Base-by-base conservation (phyloP, 2,888 invertebrate genomes). In the Meiosimyza platycephala region DNA sequence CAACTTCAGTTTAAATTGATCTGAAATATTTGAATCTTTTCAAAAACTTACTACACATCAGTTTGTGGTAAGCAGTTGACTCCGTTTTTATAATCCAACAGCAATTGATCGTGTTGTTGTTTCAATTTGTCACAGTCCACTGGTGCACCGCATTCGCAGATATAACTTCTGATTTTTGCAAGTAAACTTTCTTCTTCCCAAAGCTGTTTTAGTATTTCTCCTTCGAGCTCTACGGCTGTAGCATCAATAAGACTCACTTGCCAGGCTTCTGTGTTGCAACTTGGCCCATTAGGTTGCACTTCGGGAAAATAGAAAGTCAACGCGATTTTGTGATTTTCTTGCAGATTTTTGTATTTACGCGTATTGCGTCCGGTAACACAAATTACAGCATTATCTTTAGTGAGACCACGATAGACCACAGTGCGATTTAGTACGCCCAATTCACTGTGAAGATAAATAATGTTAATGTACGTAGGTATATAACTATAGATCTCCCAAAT, bases 401-500 rank as follows among this genome's bases (percentile, higher is more conserved):
- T 76, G 0, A 85, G 75, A 0, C 86, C 86, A 0, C 86, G 82
- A 73, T 80, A 86, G 0, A 83, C 57, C 5, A 86, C 82, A 0
- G 83, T 81, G 0, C 86, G 86, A 72, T 85, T 85, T 3, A 86
- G 78, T 3, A 83, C 81, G 1, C 82, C 83, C 70, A 80, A 82
- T 74, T 86, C 81, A 4, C 83, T 83, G 40, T 15, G 50, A 75
- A 51, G 11, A 18, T 33, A 69, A 75, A 50, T 54, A 28, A 67
- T 40, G 9, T 40, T 40, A 40, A 16, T 33, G n/a, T 50, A 15
- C 16, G 51, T 60, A 52, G 22, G 12, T 47, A 2, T 51, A 47
- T 50, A 52, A 9, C 4, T 28, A 28, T 40, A 9, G 1, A 9
- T 40, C 40, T 40, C 9, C 9, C 3, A 9, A 7, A 50, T n/a